phyloP scores from a whole-genome alignment of 2,888 invertebrate genomes.

The Heliconius hortense region DNA sequence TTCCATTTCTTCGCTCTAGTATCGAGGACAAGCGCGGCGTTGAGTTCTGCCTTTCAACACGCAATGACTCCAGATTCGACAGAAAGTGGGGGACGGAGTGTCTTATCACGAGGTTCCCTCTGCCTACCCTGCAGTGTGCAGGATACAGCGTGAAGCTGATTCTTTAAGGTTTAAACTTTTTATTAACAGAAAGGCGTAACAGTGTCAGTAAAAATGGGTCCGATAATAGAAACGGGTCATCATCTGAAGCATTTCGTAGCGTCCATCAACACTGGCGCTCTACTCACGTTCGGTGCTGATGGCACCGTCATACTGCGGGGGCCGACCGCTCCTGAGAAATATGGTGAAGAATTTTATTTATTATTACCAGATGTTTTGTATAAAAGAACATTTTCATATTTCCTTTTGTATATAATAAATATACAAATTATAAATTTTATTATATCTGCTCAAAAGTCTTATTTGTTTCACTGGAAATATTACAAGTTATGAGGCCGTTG shows the following conservation, averaged over 20 bases:
- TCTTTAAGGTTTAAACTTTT: not conserved
- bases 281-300: conserved; percentile 66
- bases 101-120: too few species aligned
- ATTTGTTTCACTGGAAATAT: not conserved
- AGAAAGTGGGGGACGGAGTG: too few species aligned
- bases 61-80: too few species aligned
- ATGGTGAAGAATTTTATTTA: conserved; percentile 49
- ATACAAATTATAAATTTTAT: too few species aligned
- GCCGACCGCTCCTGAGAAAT: conserved; percentile 53
- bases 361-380: not conserved
- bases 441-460: too few species aligned
- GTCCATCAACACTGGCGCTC: conserved; percentile 50
- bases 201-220: conserved; percentile 66
- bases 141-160: too few species aligned
- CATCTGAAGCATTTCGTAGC: conserved; percentile 62
- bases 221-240: conserved; percentile 63
- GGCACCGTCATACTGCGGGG: conserved; percentile 59
- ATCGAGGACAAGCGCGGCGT: too few species aligned
- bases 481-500: not conserved
- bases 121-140: too few species aligned
- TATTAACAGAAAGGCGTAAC: conserved; percentile 68
- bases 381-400: not conserved
- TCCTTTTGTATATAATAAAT: not conserved
- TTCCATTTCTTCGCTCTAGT: too few species aligned
- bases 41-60: too few species aligned